Conservation (phyloP, 2,113 vertebrate genomes). For the Arvicanthis niloticus region DNA sequence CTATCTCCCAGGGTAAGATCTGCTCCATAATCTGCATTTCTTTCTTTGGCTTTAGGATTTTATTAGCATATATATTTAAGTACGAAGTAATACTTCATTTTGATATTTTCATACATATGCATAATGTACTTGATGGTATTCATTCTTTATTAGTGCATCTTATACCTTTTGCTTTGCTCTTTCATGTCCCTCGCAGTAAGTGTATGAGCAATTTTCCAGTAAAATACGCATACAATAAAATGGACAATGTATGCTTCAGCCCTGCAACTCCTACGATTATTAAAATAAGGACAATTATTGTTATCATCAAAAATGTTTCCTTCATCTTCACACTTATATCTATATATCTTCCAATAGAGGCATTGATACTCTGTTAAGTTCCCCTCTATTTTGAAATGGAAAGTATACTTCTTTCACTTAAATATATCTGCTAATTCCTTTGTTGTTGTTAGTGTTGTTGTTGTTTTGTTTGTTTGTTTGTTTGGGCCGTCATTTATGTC, state of each 20-base stretch:
- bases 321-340: neutral
- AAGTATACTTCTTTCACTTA: neutral
- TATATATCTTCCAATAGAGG: neutral
- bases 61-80: neutral
- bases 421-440: neutral
- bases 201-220: neutral
- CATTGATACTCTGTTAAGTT: neutral
- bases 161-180: too few species aligned
- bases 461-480: neutral
- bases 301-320: neutral
- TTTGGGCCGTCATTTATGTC: too few species aligned
- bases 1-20: neutral
- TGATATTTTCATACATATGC: neutral
- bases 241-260: neutral
- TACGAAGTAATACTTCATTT: neutral
- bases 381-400: neutral
- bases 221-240: neutral
- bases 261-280: neutral
- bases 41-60: neutral
- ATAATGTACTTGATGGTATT: neutral
- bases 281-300: neutral
- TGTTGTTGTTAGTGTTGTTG: neutral
- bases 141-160: too few species aligned
- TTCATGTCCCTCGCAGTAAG: too few species aligned
- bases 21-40: neutral